Percentiles rank a stretch among this genome's conserved stretches.
Evolutionary conservation across 2,888 invertebrate genomes (phyloP).

Genomic region (Endomychus coccineus): DNA sequence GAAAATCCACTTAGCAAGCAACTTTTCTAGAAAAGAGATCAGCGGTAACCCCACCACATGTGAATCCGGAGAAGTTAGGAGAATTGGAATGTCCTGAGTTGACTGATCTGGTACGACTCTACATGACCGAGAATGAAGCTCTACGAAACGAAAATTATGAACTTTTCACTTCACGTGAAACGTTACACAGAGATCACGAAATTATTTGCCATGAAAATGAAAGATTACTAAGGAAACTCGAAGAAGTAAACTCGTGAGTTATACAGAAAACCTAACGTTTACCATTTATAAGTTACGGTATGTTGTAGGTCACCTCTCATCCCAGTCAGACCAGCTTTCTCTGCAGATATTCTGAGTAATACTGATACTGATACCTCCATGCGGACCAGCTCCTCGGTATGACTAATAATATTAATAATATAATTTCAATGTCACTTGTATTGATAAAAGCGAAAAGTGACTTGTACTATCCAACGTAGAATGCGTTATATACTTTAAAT

Average conservation of each 20-base stretch:
- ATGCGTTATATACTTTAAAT: background rate
- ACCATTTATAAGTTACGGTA: conserved; percentile 49
- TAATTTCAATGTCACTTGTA: no score
- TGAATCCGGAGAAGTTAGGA: conserved; percentile 66
- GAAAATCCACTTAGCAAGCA: no score
- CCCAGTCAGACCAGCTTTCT: conserved; percentile 66
- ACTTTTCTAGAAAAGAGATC: conserved; percentile 37
- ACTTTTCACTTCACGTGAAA: conserved; percentile 69
- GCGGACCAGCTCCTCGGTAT: conserved; percentile 61
- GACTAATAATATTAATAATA: no score
- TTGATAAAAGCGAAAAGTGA: no score
- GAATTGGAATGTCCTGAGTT: conserved; percentile 72
- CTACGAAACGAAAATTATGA: conserved; percentile 79
- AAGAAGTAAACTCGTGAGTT: conserved; percentile 80
- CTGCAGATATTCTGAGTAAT: conserved; percentile 44
- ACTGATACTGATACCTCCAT: conserved; percentile 47
- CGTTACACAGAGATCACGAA: conserved; percentile 81
- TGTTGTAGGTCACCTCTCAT: conserved; percentile 78
- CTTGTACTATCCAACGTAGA: background rate
- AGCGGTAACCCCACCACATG: conserved; percentile 49
- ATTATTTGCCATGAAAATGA: conserved; percentile 87
- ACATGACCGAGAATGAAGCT: conserved; percentile 74
- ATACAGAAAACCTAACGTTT: conserved; percentile 9
- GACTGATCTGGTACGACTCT: conserved; percentile 75
- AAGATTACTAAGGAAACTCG: conserved; percentile 74